A percentile compares a stretch with the other conserved stretches of the same genome.
Conservation (phyloP, 2,888 invertebrate species). For the Apodemia mormo region DNA sequence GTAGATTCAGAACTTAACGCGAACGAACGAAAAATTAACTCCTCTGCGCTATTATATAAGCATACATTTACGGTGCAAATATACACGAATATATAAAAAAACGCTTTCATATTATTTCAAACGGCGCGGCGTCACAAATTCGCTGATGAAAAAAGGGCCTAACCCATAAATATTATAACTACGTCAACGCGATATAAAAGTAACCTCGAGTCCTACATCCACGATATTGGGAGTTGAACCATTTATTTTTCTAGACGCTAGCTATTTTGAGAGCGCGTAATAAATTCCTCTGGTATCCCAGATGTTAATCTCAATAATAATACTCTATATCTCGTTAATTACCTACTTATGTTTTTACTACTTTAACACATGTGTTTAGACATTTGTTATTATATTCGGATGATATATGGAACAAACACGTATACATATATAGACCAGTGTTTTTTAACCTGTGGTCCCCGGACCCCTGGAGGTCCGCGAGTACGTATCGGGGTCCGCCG, state of each 20-base stretch:
- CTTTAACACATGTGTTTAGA: neutral
- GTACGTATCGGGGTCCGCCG: too few relatives aligned
- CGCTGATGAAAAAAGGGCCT: neutral
- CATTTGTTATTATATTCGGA: slow-evolving; percentile 20
- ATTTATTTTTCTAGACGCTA: slow-evolving; percentile 16
- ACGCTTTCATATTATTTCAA: too few relatives aligned
- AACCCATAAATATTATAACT: slow-evolving; percentile 2
- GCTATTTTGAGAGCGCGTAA: neutral
- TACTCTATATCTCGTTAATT: neutral
- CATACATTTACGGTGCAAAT: too few relatives aligned
- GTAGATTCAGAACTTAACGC: too few relatives aligned
- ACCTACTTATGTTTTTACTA: slow-evolving; percentile 8
- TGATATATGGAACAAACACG: neutral
- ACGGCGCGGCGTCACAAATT: neutral
- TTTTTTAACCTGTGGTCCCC: too few relatives aligned
- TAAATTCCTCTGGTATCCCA: neutral
- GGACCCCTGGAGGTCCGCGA: too few relatives aligned
- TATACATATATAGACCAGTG: too few relatives aligned
- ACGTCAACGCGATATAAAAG: slow-evolving; percentile 17
- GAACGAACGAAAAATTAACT: too few relatives aligned
- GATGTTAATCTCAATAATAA: neutral
- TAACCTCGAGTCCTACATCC: slow-evolving; percentile 12
- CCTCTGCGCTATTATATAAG: too few relatives aligned
- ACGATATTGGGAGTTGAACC: slow-evolving; percentile 14
- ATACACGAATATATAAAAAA: too few relatives aligned